phyloP scores from a whole-genome alignment of 2,888 invertebrate species.

The Drosophila gaucha region DNA sequence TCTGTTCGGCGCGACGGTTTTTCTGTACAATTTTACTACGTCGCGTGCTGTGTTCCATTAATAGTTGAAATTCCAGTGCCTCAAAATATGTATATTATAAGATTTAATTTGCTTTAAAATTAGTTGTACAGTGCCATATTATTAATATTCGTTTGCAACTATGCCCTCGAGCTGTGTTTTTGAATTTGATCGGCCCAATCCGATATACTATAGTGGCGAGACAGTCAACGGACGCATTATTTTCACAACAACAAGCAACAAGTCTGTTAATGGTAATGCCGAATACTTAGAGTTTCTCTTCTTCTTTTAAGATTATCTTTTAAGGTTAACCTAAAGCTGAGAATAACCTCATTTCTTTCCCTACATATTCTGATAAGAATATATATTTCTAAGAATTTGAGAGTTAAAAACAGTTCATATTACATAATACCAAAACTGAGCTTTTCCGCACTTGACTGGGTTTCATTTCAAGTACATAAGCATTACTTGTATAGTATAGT shows the following conservation, averaged over 20 bases:
- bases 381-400: no score
- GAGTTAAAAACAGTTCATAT: no score
- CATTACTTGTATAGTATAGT: no score
- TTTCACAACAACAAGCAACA: conserved; percentile 55
- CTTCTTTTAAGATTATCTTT: neutral
- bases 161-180: conserved; percentile 64
- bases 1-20: neutral
- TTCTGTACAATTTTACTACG: neutral
- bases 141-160: neutral
- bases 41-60: conserved; percentile 8
- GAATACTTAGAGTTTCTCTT: neutral
- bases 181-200: conserved; percentile 69
- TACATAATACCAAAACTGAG: no score
- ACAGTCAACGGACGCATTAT: conserved; percentile 64
- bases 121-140: neutral
- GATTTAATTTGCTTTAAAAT: neutral
- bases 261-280: conserved; percentile 59
- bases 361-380: neutral
- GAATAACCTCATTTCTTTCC: neutral
- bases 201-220: conserved; percentile 76
- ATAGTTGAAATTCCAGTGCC: neutral
- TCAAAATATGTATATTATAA: conserved; percentile 7
- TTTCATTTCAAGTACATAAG: neutral
- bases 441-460: neutral
- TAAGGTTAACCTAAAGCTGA: neutral